These are phyloP conservation scores for Aricia artaxerxes DNA, from an alignment of 2,888 invertebrate genomes.

Conservation along the genomic window DNA sequence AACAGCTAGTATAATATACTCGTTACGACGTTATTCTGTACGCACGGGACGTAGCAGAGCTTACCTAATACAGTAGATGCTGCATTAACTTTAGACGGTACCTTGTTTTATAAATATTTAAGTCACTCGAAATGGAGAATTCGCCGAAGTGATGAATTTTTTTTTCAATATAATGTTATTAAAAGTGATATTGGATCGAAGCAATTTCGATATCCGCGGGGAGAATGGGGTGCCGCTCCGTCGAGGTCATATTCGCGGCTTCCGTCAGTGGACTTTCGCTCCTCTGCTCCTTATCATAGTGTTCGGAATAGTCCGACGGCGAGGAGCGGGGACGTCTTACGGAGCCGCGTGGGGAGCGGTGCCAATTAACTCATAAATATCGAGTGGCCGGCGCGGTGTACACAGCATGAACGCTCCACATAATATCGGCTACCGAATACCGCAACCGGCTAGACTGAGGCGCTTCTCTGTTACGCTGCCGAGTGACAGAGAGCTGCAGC, in stretches of 20 bases:
- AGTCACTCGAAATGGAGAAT: background rate
- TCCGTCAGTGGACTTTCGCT: background rate
- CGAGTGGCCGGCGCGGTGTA: background rate
- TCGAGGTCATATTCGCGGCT: background rate
- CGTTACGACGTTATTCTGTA: too few species aligned
- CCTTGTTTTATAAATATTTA: background rate
- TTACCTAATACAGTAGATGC: too few species aligned
- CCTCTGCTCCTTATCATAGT: background rate
- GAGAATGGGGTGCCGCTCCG: background rate
- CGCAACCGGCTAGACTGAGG: background rate
- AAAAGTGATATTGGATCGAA: background rate
- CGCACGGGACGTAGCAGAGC: too few species aligned
- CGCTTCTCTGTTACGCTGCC: constrained; percentile 7
- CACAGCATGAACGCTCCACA: background rate
- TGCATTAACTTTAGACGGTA: background rate
- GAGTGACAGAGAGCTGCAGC: background rate
- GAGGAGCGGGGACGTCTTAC: background rate
- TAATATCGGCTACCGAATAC: background rate
- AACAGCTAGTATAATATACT: too few species aligned
- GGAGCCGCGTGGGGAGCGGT: background rate
- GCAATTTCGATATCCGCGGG: background rate
- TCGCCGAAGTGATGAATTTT: background rate
- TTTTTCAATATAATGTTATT: background rate
- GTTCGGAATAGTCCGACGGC: background rate
- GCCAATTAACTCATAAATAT: constrained; percentile 29